Evolutionary conservation across 1,140 invertebrate species (phyloP).

Genomic region (Drosophila saltans): DNA sequence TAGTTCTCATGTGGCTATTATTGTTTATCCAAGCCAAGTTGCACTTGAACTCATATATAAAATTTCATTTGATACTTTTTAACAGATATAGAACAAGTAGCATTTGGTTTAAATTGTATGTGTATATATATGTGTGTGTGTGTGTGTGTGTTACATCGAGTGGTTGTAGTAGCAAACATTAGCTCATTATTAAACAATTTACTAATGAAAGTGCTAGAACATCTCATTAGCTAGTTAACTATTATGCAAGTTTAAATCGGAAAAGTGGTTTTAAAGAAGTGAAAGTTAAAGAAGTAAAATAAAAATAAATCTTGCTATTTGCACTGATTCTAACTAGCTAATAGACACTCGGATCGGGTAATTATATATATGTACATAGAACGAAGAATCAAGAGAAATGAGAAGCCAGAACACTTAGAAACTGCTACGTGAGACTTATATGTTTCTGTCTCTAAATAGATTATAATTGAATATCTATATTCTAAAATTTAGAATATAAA

Average conservation of each 20-base stretch:
- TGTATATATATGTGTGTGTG: background rate
- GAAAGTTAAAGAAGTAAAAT: background rate
- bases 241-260: background rate
- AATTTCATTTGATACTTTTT: slow-evolving; percentile 59
- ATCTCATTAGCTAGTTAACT: background rate
- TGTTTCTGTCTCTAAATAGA: too few relatives aligned
- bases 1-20: slow-evolving; percentile 26
- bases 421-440: too few relatives aligned
- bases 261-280: background rate
- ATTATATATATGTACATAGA: too few relatives aligned
- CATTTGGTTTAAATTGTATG: background rate
- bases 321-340: too few relatives aligned
- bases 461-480: too few relatives aligned
- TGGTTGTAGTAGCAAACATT: background rate
- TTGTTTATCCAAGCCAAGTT: slow-evolving; percentile 41
- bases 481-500: too few relatives aligned
- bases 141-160: background rate
- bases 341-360: too few relatives aligned
- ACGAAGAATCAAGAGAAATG: too few relatives aligned
- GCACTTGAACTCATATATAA: slow-evolving; percentile 70
- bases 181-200: background rate
- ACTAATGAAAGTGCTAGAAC: background rate
- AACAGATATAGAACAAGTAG: slow-evolving; percentile 13
- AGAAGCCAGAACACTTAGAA: too few relatives aligned
- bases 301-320: too few relatives aligned